Conservation (phyloP, 2,113 vertebrate species). For the Passer domesticus region DNA sequence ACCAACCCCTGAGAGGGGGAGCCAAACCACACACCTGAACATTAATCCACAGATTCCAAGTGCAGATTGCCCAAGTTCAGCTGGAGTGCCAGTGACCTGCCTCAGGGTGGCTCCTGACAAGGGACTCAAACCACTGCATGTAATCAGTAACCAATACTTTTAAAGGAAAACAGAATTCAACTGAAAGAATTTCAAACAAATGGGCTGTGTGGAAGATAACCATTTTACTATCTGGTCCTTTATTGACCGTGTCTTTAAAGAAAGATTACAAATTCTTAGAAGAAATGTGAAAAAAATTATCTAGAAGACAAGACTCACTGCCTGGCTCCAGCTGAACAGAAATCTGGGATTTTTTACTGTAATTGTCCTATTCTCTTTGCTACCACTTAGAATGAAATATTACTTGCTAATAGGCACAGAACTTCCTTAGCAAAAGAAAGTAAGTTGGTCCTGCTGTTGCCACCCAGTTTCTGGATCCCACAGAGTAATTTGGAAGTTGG, state of each 20-base stretch:
- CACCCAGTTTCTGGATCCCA: not conserved
- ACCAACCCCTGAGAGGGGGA: not conserved
- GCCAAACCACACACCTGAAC: conserved; percentile 55
- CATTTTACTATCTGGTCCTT: not conserved
- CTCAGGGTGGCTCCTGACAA: not conserved
- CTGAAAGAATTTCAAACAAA: not conserved
- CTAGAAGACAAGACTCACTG: not conserved
- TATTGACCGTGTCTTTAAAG: not conserved
- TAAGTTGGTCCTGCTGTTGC: not conserved
- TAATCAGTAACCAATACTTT: not conserved
- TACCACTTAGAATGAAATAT: not conserved
- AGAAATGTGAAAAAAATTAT: not conserved
- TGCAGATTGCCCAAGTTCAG: not conserved
- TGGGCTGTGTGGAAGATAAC: not conserved
- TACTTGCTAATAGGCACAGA: not conserved
- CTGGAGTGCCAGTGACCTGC: not conserved
- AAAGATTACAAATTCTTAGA: not conserved
- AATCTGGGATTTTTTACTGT: not conserved
- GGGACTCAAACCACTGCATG: not conserved
- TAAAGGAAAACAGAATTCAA: not conserved
- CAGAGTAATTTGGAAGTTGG: not conserved
- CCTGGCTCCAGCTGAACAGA: not conserved
- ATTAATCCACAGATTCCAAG: not conserved
- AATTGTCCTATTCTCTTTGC: not conserved
- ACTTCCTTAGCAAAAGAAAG: not conserved